Conservation (phyloP, 2,113 vertebrate species). For the Myxocyprinus asiaticus region DNA sequence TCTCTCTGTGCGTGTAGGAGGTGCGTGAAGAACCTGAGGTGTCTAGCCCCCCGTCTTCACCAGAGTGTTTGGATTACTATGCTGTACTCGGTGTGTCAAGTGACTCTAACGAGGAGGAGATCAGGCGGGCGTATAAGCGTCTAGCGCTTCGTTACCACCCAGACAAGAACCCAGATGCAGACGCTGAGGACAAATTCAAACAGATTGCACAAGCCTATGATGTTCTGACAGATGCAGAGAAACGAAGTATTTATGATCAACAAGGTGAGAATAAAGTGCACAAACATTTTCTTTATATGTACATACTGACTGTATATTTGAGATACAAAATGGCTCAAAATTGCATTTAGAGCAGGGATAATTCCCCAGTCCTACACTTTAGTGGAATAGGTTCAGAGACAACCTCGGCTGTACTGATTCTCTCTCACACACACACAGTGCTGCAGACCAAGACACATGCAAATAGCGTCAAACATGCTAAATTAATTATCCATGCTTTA, state of each 20-base stretch:
- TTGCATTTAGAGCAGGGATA: too few relatives aligned
- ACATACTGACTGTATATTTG: too few relatives aligned
- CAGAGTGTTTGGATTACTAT: slow-evolving; percentile 93
- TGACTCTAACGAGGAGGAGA: slow-evolving; percentile 92
- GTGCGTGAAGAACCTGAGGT: slow-evolving; percentile 69
- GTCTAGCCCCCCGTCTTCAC: slow-evolving; percentile 69
- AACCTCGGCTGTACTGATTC: not conserved
- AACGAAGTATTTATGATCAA: slow-evolving; percentile 88
- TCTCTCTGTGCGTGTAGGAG: slow-evolving; percentile 62
- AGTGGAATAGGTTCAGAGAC: not conserved
- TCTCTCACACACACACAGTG: not conserved
- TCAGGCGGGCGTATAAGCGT: slow-evolving; percentile 96
- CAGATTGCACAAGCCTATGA: slow-evolving; percentile 95
- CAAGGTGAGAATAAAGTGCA: slow-evolving; percentile 83
- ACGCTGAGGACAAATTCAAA: slow-evolving; percentile 94
- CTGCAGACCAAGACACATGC: too few relatives aligned
- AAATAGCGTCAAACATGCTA: slow-evolving; percentile 44
- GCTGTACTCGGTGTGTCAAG: slow-evolving; percentile 88
- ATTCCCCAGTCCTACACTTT: too few relatives aligned
- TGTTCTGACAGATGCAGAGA: slow-evolving; percentile 90
- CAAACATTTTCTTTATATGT: too few relatives aligned
- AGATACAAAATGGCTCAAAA: too few relatives aligned
- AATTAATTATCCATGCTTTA: slow-evolving; percentile 49
- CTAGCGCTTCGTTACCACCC: slow-evolving; percentile 97
- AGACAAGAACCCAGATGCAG: slow-evolving; percentile 95